phyloP scores from a whole-genome alignment of 1,140 invertebrate species.

The Solen grandis region DNA sequence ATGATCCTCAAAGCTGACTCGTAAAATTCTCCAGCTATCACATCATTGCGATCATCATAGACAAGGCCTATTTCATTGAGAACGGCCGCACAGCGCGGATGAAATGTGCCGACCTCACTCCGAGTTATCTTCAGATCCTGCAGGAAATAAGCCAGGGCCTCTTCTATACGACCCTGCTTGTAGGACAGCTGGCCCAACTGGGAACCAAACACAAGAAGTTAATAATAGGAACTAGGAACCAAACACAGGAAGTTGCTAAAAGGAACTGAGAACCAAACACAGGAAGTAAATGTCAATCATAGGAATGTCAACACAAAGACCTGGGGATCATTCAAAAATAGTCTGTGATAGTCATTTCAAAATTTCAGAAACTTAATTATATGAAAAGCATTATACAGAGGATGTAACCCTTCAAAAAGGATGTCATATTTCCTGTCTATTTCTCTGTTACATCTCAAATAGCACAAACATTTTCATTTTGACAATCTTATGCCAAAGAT shows the following conservation, averaged over 20 bases:
- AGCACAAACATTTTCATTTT: too few species aligned
- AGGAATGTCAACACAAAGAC: neutral
- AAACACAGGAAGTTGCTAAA: neutral
- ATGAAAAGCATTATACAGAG: too few species aligned
- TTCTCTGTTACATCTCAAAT: too few species aligned
- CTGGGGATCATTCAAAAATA: neutral
- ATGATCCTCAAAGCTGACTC: conserved; percentile 63
- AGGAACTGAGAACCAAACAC: neutral
- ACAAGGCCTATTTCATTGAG: conserved; percentile 68
- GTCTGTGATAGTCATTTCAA: too few species aligned
- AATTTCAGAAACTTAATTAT: too few species aligned
- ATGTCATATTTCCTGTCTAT: too few species aligned
- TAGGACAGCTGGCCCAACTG: conserved; percentile 70
- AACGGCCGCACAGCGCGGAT: conserved; percentile 63
- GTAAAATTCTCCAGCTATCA: conserved; percentile 61
- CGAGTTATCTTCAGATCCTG: conserved; percentile 69
- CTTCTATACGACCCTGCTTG: conserved; percentile 65
- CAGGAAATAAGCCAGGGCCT: conserved; percentile 65
- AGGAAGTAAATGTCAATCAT: neutral
- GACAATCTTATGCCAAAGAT: too few species aligned
- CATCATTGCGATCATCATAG: conserved; percentile 68
- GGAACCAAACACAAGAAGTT: neutral
- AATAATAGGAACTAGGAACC: neutral
- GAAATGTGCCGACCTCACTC: conserved; percentile 63
- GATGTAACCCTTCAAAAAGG: too few species aligned